These are phyloP conservation scores for Petrophora chlorosata DNA, from an alignment of 2,888 invertebrate species.

Conservation along the genomic window DNA sequence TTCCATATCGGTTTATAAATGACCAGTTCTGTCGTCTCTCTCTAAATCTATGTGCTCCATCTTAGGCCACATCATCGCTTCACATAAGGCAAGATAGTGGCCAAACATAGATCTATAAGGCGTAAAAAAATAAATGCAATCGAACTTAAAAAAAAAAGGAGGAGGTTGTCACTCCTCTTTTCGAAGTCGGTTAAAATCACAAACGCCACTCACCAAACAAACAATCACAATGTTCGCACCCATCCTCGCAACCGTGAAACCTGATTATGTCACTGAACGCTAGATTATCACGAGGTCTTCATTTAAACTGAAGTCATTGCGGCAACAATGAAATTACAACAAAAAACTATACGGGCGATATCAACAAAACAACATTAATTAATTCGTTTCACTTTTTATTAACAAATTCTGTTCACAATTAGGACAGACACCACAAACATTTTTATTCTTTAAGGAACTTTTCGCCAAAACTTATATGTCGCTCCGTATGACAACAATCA, in stretches of 20 bases:
- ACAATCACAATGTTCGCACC: neutral
- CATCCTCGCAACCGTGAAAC: slow-evolving; percentile 2
- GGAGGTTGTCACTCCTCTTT: neutral
- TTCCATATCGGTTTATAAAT: too few species aligned
- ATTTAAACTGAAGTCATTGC: slow-evolving; percentile 16
- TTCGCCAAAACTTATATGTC: too few species aligned
- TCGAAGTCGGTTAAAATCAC: neutral
- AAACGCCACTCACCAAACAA: slow-evolving; percentile 8
- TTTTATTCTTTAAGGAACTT: too few species aligned
- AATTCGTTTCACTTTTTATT: slow-evolving; percentile 25
- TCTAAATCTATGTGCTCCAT: too few species aligned
- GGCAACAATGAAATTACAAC: slow-evolving; percentile 10
- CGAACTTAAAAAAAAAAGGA: too few species aligned
- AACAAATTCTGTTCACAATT: slow-evolving; percentile 8
- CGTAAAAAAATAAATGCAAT: too few species aligned
- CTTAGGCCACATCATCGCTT: too few species aligned
- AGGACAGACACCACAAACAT: neutral
- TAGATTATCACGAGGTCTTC: slow-evolving; percentile 1
- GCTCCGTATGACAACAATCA: too few species aligned
- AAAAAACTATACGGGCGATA: slow-evolving; percentile 19
- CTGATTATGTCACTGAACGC: neutral
- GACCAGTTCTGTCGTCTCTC: too few species aligned
- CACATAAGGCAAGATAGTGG: too few species aligned
- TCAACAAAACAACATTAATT: slow-evolving; percentile 17
- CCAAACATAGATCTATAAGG: too few species aligned